These are phyloP conservation scores for Acridotheres tristis DNA, from an alignment of 2,797 vertebrate species.

Conservation along the genomic window DNA sequence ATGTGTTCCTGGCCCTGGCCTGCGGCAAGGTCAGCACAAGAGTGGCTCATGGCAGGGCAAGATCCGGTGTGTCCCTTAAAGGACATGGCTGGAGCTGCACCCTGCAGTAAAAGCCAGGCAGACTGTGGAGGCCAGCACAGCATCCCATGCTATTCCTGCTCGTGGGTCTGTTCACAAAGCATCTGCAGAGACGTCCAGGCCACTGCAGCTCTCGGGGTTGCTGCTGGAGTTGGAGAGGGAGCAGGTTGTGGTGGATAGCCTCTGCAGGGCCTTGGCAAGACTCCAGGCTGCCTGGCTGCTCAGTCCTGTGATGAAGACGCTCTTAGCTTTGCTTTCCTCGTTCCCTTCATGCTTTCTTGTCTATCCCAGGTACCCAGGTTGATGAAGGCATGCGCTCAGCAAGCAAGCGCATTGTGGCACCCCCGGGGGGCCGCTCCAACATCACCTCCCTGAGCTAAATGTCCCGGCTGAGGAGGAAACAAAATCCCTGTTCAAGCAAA, in stretches of 20 bases:
- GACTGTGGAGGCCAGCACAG: background rate
- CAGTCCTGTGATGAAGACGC: background rate
- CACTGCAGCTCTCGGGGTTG: fast-evolving
- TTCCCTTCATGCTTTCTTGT: background rate
- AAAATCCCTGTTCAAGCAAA: slow-evolving; percentile 54
- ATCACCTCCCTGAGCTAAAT: slow-evolving; percentile 96
- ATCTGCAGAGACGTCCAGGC: fast-evolving
- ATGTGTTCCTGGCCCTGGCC: background rate
- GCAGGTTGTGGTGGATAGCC: background rate
- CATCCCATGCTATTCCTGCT: background rate
- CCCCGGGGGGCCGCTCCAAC: slow-evolving; percentile 96
- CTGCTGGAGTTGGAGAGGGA: background rate
- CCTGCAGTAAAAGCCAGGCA: background rate
- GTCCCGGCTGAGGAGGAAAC: slow-evolving; percentile 34
- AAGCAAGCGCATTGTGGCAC: slow-evolving; percentile 92
- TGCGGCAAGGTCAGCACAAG: background rate
- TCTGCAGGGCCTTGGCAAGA: background rate
- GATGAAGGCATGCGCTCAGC: slow-evolving; percentile 86
- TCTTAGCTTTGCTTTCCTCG: background rate
- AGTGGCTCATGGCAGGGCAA: background rate
- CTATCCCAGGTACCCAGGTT: slow-evolving; percentile 73
- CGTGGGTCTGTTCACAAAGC: fast-evolving
- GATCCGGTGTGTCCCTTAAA: background rate
- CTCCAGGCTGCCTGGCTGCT: background rate
- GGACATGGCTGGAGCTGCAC: background rate